Evolutionary conservation across 2,113 vertebrate genomes (phyloP).

Genomic region (Zosterops pallidus): DNA sequence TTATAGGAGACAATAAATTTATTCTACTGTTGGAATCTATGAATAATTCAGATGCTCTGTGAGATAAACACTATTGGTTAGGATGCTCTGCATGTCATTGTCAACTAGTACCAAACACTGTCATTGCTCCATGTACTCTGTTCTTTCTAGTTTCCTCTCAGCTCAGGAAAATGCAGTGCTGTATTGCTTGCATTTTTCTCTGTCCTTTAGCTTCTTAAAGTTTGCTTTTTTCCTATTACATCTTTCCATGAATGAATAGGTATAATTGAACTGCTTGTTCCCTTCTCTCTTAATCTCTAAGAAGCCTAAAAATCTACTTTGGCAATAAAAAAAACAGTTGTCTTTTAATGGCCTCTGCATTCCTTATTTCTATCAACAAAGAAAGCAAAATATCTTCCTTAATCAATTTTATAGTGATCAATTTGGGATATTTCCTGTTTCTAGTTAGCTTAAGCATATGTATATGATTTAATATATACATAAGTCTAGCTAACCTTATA

Average conservation of each 20-base stretch:
- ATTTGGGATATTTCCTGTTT: neutral
- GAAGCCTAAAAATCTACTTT: neutral
- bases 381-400: neutral
- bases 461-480: neutral
- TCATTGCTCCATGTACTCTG: neutral
- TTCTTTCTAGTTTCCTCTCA: neutral
- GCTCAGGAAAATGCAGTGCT: neutral
- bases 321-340: neutral
- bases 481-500: neutral
- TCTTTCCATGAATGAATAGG: neutral
- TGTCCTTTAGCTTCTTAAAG: neutral
- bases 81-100: slow-evolving; percentile 55
- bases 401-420: neutral
- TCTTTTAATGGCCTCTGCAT: neutral
- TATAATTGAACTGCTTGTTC: neutral
- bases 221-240: neutral
- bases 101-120: slow-evolving; percentile 39
- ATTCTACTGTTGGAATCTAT: slow-evolving; percentile 74
- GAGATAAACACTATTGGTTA: slow-evolving; percentile 73
- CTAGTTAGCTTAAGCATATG: neutral
- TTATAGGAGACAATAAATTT: slow-evolving; percentile 80
- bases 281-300: neutral
- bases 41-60: slow-evolving; percentile 78
- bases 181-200: neutral
- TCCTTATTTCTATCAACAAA: neutral